Evolutionary conservation across 2,797 vertebrate genomes (phyloP), one percentile per base, ranked within the genome.

Genomic region (Gadopsis bispinosus): DNA sequence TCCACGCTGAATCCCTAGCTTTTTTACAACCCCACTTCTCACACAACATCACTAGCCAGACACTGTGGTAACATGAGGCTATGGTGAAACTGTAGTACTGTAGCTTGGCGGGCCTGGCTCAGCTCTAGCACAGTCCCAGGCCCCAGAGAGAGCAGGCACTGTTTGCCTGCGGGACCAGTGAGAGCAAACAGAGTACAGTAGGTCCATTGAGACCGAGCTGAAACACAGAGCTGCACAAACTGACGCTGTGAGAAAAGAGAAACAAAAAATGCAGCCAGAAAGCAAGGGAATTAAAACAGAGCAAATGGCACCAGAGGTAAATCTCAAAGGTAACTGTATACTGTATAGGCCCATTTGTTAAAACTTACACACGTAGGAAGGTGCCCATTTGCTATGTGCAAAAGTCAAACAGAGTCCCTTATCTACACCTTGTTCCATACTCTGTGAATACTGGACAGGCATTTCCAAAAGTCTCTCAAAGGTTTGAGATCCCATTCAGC

Each of bases 101-200:
- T 51, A 83, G 75, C 70, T 77, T 35, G 29, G 79, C 66, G 47
- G 26, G 83, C 65, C 79, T 77, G 81, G 73, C 81, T 83, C 73
- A 41, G 37, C 64, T 82, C 63, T 56, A 82, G 51, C 68, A 70
- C 72, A 69, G 87, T 87, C 76, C 68, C 37, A 61, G 66, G 83
- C 75, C 74, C 81, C 78, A 66, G 43, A 76, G 81, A 88, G 85
- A 89, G 79, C 59, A 79, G 90, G 79, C 88, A 80, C 74, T 83
- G 81, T 91, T 90, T 91, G 91, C 86, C 91, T 89, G 88, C 56
- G 54, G 87, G 91, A 92, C 87, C 88, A 22, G 79, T 56, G 73
- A 90, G 86, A 87, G 83, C 88, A 92, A 93, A 94, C 83, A 90
- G 51, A 91, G 81, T 88, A 90, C 85, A 93, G 89, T 86, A 67